Conservation (phyloP, 2,113 vertebrate species). For the Leucopternis melanops region DNA sequence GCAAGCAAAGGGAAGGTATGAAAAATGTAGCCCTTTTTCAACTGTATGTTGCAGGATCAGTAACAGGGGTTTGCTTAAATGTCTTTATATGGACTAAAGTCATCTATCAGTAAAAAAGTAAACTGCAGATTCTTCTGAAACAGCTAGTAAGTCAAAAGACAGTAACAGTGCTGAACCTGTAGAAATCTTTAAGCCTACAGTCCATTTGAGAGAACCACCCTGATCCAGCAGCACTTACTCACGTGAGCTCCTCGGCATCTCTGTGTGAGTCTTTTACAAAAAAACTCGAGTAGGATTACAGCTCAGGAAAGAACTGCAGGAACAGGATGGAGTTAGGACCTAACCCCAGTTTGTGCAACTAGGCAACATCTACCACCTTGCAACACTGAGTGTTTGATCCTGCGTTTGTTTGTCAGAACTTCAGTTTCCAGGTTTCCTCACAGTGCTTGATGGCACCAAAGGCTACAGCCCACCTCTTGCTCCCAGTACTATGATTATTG, state of each 20-base stretch:
- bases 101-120: not conserved
- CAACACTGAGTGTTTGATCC: not conserved
- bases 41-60: not conserved
- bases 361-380: not conserved
- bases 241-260: not conserved
- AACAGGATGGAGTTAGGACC: not conserved
- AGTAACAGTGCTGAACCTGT: not conserved
- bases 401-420: not conserved
- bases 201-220: not conserved
- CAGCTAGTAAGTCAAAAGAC: not conserved
- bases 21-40: not conserved
- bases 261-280: not conserved
- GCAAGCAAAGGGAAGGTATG: not conserved
- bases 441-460: not conserved
- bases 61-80: not conserved
- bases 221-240: not conserved
- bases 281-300: not conserved
- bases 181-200: not conserved
- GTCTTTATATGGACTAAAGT: not conserved
- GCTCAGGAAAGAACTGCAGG: not conserved
- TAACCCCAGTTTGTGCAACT: not conserved
- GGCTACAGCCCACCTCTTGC: not conserved
- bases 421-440: not conserved
- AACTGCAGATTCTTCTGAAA: not conserved
- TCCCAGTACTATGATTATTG: not conserved